Conservation (phyloP, 2,888 invertebrate genomes). For the Nymphalis c-album region DNA sequence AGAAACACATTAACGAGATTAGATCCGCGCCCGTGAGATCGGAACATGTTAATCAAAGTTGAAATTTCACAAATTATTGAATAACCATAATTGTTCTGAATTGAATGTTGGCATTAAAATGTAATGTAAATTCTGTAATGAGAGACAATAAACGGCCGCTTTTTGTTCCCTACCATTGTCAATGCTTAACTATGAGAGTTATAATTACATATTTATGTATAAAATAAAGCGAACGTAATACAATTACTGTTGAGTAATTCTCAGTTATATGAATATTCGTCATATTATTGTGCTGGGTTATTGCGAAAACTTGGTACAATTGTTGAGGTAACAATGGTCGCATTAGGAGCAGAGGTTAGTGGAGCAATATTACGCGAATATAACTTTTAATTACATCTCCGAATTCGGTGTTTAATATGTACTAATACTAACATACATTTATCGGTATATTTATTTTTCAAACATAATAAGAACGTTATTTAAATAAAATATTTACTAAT, state of each 20-base stretch:
- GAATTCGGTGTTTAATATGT: constrained; percentile 33
- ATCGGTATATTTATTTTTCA: neutral
- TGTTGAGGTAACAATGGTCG: constrained; percentile 58
- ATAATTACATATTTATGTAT: constrained; percentile 72
- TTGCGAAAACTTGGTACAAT: constrained; percentile 67
- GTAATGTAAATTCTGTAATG: constrained; percentile 62
- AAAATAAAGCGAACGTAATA: constrained; percentile 71
- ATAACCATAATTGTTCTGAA: constrained; percentile 63
- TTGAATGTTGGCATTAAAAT: constrained; percentile 57
- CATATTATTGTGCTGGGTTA: constrained; percentile 43
- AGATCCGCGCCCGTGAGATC: constrained; percentile 46
- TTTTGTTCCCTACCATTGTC: constrained; percentile 75
- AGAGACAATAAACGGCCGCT: constrained; percentile 68
- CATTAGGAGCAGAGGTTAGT: constrained; percentile 60
- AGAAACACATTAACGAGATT: constrained; percentile 55
- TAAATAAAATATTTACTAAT: neutral
- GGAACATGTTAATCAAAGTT: constrained; percentile 47
- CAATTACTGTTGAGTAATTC: constrained; percentile 75
- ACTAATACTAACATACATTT: neutral
- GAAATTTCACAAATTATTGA: constrained; percentile 68
- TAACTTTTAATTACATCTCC: constrained; percentile 42
- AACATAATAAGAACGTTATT: neutral
- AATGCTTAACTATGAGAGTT: constrained; percentile 66
- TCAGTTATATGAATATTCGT: constrained; percentile 53
- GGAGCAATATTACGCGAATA: constrained; percentile 47